These are phyloP conservation scores for Netelia fuscicornis DNA, from an alignment of 2,888 invertebrate genomes.

Conservation along the genomic window DNA sequence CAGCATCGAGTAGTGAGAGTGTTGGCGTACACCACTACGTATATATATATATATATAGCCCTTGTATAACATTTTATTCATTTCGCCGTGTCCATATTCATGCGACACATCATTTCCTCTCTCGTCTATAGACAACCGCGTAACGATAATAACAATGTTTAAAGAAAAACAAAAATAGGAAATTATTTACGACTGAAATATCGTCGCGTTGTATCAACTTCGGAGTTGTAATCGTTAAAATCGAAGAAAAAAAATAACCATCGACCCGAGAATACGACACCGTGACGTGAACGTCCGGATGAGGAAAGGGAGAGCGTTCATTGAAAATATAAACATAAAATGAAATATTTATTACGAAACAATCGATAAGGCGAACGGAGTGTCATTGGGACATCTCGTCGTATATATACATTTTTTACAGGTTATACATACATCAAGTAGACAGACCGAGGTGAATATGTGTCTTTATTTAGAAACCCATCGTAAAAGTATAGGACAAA, in stretches of 20 bases:
- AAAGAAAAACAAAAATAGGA: slow-evolving; percentile 16
- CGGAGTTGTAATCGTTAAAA: slow-evolving; percentile 46
- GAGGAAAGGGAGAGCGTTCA: slow-evolving; percentile 12
- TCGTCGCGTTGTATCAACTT: neutral
- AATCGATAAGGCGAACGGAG: slow-evolving; percentile 37
- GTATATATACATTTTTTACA: neutral
- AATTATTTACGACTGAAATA: slow-evolving; percentile 20
- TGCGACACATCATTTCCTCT: slow-evolving; percentile 22
- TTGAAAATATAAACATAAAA: slow-evolving; percentile 35
- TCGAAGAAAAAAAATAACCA: neutral
- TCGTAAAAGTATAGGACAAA: slow-evolving; percentile 64
- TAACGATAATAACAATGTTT: slow-evolving; percentile 23
- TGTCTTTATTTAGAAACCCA: slow-evolving; percentile 51
- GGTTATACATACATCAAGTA: neutral
- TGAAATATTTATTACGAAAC: slow-evolving; percentile 49
- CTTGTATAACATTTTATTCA: slow-evolving; percentile 46
- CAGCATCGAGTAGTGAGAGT: slow-evolving; percentile 35
- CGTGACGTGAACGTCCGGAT: neutral
- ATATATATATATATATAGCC: slow-evolving; percentile 3
- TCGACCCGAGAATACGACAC: slow-evolving; percentile 23
- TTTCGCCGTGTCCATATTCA: slow-evolving; percentile 33
- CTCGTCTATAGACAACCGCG: slow-evolving; percentile 12
- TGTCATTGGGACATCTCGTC: slow-evolving; percentile 29
- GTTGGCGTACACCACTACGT: slow-evolving; percentile 34
- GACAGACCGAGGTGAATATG: slow-evolving; percentile 19